phyloP scores from a whole-genome alignment of 92 coral and sea anemone species.

The Bergia puertoricense region DNA sequence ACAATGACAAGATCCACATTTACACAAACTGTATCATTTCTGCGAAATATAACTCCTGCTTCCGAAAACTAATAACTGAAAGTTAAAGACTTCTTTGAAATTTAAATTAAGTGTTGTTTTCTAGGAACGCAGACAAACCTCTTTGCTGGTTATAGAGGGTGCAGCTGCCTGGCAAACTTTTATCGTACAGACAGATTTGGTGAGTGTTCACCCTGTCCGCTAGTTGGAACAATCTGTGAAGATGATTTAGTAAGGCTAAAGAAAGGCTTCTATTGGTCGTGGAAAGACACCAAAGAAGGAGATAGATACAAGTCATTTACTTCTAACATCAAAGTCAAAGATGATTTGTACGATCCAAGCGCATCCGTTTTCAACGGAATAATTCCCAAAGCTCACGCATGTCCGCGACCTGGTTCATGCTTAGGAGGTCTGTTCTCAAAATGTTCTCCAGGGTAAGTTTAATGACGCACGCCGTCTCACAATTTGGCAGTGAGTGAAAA shows the following conservation, averaged over 20 bases:
- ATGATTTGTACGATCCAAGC: not conserved
- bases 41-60: too few species aligned
- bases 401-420: not conserved
- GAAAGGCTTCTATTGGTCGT: not conserved
- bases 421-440: not conserved
- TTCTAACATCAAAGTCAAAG: not conserved
- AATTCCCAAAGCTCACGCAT: not conserved
- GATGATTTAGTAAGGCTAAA: not conserved
- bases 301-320: not conserved
- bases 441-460: not conserved
- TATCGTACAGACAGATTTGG: not conserved
- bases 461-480: not conserved
- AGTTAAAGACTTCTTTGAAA: too few species aligned
- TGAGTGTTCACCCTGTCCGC: not conserved
- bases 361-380: not conserved
- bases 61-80: not conserved
- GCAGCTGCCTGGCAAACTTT: not conserved
- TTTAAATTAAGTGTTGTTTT: not conserved
- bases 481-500: not conserved
- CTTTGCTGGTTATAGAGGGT: conserved; percentile 4
- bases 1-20: too few species aligned
- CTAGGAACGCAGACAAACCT: conserved; percentile 1
- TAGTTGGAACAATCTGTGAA: not conserved
- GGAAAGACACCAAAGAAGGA: not conserved
- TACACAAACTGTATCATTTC: too few species aligned